Base-by-base conservation (phyloP, 64 coral and sea anemone species). In the Porites australiensis region DNA sequence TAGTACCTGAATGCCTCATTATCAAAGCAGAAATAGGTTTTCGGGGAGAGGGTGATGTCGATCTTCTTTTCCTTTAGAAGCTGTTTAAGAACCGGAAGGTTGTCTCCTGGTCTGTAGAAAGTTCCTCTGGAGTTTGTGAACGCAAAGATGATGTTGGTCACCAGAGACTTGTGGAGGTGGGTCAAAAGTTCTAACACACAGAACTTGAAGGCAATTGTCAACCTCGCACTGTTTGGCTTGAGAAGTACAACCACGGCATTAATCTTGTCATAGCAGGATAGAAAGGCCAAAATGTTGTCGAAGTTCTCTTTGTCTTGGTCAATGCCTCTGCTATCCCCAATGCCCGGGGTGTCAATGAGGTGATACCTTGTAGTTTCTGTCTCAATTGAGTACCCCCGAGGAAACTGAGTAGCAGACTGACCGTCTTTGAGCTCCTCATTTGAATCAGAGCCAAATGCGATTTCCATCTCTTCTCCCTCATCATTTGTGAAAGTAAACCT, bases 1-100 rank as follows among this genome's bases (percentile, higher is more conserved):
- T 48, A 20, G 9, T 70, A 86, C 82, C 82, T 86, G 82, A 88
- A 88, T 13, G 86, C 86, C 76, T 88, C 86, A 48, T 88, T 88
- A 53, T 88, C 86, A n/a, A 88, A 88, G 71, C 86, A 88, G 47
- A 74, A 88, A 47, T 88, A 88, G 13, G 23, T 77, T 62, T 50
- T 43, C 8, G 86, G 86, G 15, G 86, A 74, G 0, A 88, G 18
- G 20, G 75, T 20, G 37, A 88, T 88, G 75, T 43, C 71, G 62
- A 88, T 12, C 0, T 75, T 57, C 14, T 88, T 2, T 21, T 21
- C 13, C 54, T 60, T 8, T 0, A 88, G 86, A 59, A 74, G 86
- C 50, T 75, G 14, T 18, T 61, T 88, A 3, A 88, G 71, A 47
- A 62, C 86, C 57, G 70, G 70, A 6, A 75, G 70, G 48, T 4